phyloP scores from a whole-genome alignment of 2,888 invertebrate species.

The Pachymerium ferrugineum region DNA sequence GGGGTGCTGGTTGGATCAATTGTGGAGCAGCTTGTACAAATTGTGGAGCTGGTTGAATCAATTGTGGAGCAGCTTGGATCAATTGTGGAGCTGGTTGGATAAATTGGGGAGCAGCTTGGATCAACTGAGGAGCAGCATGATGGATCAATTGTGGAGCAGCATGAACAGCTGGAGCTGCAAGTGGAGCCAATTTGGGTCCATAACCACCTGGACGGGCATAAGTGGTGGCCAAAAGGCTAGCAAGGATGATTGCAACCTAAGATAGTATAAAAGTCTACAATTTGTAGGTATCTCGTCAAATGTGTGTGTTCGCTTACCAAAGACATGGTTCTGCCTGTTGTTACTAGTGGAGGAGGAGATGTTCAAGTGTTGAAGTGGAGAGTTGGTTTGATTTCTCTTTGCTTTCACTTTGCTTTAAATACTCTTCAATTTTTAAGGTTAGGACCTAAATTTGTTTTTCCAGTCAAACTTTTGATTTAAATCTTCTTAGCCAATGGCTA shows the following conservation, averaged over 20 bases:
- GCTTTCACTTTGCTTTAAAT: background rate
- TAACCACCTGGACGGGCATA: background rate
- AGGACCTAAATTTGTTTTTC: background rate
- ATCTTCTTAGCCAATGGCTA: background rate
- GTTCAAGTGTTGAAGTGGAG: background rate
- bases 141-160: background rate
- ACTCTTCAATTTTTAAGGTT: background rate
- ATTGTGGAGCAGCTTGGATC: background rate
- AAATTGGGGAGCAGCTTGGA: background rate
- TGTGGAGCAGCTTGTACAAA: background rate
- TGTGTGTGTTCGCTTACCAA: background rate
- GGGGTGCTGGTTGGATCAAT: no score
- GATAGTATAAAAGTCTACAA: background rate
- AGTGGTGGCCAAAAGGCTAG: background rate
- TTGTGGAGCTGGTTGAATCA: background rate
- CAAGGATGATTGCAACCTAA: background rate
- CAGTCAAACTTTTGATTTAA: background rate
- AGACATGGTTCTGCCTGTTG: background rate
- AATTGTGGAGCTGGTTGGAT: background rate
- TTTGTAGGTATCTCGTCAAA: background rate
- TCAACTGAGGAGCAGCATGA: background rate
- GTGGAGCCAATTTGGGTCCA: no score
- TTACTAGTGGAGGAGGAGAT: background rate
- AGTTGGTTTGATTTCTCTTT: background rate
- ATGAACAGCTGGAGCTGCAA: background rate